These are phyloP conservation scores for Galerucella nymphaeae DNA, from an alignment of 2,888 invertebrate genomes.

Conservation along the genomic window DNA sequence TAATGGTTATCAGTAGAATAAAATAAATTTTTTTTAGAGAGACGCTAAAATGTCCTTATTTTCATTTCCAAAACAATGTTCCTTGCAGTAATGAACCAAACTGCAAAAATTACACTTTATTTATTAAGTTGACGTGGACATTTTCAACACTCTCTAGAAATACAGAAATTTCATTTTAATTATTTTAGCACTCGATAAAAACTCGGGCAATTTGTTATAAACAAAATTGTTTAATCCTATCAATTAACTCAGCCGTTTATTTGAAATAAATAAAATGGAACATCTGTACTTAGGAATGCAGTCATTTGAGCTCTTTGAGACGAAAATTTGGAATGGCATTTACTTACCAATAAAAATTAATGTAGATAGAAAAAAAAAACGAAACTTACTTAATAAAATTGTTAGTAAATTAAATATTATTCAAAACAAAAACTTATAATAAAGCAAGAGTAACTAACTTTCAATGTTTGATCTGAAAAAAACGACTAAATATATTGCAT, in stretches of 20 bases:
- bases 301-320: constrained; percentile 54
- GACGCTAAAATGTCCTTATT: constrained; percentile 26
- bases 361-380: constrained; percentile 36
- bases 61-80: not conserved
- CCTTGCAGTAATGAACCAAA: too few relatives aligned
- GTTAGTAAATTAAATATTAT: constrained; percentile 53
- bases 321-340: constrained; percentile 55
- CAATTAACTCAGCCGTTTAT: not conserved
- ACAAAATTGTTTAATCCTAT: too few relatives aligned
- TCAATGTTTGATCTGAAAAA: constrained; percentile 35
- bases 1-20: constrained; percentile 42
- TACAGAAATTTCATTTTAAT: constrained; percentile 4
- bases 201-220: too few relatives aligned
- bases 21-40: constrained; percentile 31
- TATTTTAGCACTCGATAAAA: not conserved
- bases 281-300: constrained; percentile 51
- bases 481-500: constrained; percentile 45
- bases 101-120: not conserved
- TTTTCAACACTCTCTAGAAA: constrained; percentile 27
- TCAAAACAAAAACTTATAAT: constrained; percentile 46
- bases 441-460: constrained; percentile 47
- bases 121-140: not conserved
- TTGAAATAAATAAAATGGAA: constrained; percentile 12
- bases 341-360: constrained; percentile 40
- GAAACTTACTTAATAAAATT: constrained; percentile 42